Evolutionary conservation across 2,113 vertebrate species (phyloP).

Genomic region (Halichoerus grypus): DNA sequence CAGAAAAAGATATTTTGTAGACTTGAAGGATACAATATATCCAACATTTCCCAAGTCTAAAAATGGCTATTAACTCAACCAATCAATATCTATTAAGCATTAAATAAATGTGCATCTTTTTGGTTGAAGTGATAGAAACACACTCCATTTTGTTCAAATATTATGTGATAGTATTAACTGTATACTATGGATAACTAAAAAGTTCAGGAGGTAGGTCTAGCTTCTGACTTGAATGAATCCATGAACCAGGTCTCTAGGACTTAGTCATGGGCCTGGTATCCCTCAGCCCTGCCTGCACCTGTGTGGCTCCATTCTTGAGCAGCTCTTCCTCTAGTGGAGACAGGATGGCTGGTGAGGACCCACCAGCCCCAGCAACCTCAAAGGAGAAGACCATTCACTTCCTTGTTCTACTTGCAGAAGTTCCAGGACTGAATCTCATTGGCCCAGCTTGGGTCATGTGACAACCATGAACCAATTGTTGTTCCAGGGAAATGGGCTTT

Average conservation of each 20-base stretch:
- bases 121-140: neutral
- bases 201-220: neutral
- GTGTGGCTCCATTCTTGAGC: neutral
- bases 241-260: neutral
- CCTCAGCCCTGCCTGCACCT: neutral
- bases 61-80: neutral
- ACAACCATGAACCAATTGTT: neutral
- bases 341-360: neutral
- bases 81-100: neutral
- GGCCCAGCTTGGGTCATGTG: neutral
- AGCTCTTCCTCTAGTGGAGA: neutral
- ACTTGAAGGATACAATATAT: neutral
- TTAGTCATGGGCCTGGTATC: neutral
- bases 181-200: neutral
- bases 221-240: neutral
- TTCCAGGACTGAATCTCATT: neutral
- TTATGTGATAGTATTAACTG: neutral
- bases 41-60: neutral
- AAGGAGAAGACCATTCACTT: neutral
- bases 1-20: neutral
- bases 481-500: neutral
- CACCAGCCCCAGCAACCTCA: neutral
- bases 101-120: neutral
- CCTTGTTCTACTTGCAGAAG: neutral
- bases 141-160: neutral